Percentiles rank a stretch among this genome's conserved stretches.
Conservation (phyloP, 2,797 vertebrate genomes). For the Spheniscus humboldti region DNA sequence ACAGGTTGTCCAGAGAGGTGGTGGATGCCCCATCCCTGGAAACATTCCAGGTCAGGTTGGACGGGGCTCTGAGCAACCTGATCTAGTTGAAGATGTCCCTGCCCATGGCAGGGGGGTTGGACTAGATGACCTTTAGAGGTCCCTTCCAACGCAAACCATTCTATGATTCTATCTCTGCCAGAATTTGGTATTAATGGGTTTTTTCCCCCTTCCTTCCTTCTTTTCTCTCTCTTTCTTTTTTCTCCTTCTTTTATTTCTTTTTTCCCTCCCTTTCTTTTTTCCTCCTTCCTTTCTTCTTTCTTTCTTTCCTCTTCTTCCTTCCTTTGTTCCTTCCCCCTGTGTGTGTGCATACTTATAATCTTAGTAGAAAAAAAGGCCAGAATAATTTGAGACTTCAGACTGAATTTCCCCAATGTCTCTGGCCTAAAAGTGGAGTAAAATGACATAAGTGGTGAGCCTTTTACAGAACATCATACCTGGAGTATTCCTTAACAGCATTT, state of each 20-base stretch:
- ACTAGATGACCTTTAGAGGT: no score
- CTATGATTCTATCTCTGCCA: background rate
- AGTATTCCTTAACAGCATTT: background rate
- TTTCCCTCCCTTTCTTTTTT: accelerated
- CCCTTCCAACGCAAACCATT: no score
- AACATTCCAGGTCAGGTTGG: no score
- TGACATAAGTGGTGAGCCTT: background rate
- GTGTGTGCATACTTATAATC: background rate
- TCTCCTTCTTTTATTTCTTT: no score
- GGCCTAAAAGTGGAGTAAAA: background rate
- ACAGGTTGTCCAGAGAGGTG: no score
- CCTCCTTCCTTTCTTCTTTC: no score
- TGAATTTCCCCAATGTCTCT: background rate
- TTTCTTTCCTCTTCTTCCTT: background rate
- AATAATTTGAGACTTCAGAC: background rate
- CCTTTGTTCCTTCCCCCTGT: background rate
- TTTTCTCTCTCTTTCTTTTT: background rate
- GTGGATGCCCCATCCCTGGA: no score
- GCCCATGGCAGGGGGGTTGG: no score
- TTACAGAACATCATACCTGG: background rate
- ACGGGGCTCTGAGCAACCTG: no score
- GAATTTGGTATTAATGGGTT: background rate
- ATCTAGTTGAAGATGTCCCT: no score
- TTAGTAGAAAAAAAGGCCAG: background rate
- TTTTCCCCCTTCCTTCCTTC: accelerated